Base-by-base conservation (phyloP, 37 sponge, comb jelly and placozoan species). In the Mnemiopsis leidyi region DNA sequence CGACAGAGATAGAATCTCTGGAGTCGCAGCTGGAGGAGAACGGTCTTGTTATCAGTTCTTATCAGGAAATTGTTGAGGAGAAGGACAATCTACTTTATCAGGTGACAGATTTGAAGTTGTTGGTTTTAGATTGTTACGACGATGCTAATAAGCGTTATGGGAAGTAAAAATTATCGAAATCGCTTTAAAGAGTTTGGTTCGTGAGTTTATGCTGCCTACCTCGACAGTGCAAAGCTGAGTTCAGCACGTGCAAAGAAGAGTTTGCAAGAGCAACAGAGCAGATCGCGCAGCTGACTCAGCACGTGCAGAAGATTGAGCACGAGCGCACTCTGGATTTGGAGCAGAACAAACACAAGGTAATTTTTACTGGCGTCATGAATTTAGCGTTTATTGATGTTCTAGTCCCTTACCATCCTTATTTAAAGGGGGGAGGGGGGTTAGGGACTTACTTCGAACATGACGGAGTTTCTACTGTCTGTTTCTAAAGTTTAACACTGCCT, bases 301-400 rank as follows among this genome's bases (percentile, higher is more conserved):
- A 77, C 20, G 26, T 77, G 18, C 32, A 77, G 35, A 28, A 34
- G 79, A 34, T 77, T 16, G 32, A 77, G 18, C 79, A 32, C 79
- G 79, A 77, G 36, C 79, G 79, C 9, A 36, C 34, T 34, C 36
- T 77, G 33, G 79, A 85, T 26, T 39, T 23, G 61, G 90, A 85
- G 30, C 90, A 85, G 39, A 39, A 85, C 24, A 85, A 40, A 40
- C 24, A 38, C 90, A 85, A 85, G 90, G 90, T 85, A 25, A n/a
- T n/a, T n/a, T n/a, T n/a, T n/a, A n/a, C n/a, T n/a, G n/a, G n/a
- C n/a, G n/a, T n/a, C n/a, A n/a, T n/a, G n/a, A n/a, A n/a, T n/a
- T n/a, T n/a, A n/a, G n/a, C n/a, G n/a, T n/a, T n/a, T n/a, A n/a
- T n/a, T n/a, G n/a, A n/a, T n/a, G n/a, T n/a, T n/a, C n/a, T n/a